phyloP scores from a whole-genome alignment of 2,797 vertebrate genomes.

The Poeciliopsis paucimaculata region DNA sequence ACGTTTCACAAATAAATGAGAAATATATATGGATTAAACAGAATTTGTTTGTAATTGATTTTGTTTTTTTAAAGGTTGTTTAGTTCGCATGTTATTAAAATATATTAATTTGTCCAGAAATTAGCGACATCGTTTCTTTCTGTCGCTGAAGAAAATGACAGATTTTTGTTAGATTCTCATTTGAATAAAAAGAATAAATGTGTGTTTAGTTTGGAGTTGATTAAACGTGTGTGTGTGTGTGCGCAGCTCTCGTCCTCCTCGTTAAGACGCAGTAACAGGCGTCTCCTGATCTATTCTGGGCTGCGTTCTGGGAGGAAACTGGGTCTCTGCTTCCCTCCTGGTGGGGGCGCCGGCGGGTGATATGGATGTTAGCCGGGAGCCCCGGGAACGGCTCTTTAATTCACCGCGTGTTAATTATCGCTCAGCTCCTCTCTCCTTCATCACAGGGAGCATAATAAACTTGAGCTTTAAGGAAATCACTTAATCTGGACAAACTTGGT shows the following conservation, averaged over 20 bases:
- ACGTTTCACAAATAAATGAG: no score
- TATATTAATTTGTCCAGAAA: no score
- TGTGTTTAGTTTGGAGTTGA: no score
- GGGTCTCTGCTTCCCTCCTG: constrained; percentile 71
- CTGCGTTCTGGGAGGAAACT: constrained; percentile 52
- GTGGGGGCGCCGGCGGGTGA: constrained; percentile 70
- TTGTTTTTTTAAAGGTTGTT: no score
- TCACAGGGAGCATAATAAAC: constrained; percentile 88
- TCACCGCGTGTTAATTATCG: constrained; percentile 82
- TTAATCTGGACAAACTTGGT: constrained; percentile 97
- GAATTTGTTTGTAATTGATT: no score
- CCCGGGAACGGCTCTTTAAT: constrained; percentile 72
- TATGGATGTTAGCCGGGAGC: constrained; percentile 78
- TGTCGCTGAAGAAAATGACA: no score
- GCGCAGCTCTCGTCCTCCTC: neutral
- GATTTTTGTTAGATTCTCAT: no score
- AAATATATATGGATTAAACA: no score
- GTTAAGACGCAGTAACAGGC: neutral
- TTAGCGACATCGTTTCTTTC: no score
- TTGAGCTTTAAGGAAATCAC: constrained; percentile 95
- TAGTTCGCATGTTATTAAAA: no score
- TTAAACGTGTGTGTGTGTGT: no score
- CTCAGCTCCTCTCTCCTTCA: constrained; percentile 3
- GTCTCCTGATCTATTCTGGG: constrained; percentile 43
- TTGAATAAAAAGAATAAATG: no score